Evolutionary conservation across 1,140 invertebrate genomes (phyloP), one percentile per base, ranked within the genome.

Genomic region (Diabrotica virgifera): DNA sequence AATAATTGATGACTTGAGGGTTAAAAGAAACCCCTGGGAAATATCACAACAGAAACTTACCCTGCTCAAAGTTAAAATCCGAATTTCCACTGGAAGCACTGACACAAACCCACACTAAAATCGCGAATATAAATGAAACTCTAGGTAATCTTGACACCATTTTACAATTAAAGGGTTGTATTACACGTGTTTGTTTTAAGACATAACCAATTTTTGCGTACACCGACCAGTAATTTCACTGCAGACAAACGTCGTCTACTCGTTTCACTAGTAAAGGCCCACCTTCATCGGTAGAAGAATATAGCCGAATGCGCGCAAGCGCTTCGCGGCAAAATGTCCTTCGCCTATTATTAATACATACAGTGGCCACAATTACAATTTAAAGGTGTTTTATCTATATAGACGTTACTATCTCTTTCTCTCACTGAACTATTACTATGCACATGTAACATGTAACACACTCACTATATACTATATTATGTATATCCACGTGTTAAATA

Each of bases 111-210:
- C 57, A 67, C 56, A 67, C 60, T 67, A 59, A 62, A 64, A 66
- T 38, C 13, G 24, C 52, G 12, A 36, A 62, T 36, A 67, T 51
- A 65, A 68, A 38, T 53, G 61, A 62, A 68, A 64, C 59, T 52
- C 60, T 65, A 38, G 59, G 54, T 64, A 69, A 69, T 64, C 63
- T 66, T 13, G 70, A 65, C 62, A 72, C 61, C 72, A 73, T 73
- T 62, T 69, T 69, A 35, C 67, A 53, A 57, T 62, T 62, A 52
- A 56, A 40, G 54, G 61, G 46, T 40, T 35, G 52, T 63, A 64
- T 65, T 59, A 36, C 70, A 73, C 72, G 72, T 72, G 68, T 68
- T 73, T 71, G 68, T 68, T 73, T 71, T 73, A 73, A 68, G 72
- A 68, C 70, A 73, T 72, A 72, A 73, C 72, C 70, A 66, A 70